Evolutionary conservation across 1,140 invertebrate species (phyloP).

Genomic region (Neoseiulus cucumeris): DNA sequence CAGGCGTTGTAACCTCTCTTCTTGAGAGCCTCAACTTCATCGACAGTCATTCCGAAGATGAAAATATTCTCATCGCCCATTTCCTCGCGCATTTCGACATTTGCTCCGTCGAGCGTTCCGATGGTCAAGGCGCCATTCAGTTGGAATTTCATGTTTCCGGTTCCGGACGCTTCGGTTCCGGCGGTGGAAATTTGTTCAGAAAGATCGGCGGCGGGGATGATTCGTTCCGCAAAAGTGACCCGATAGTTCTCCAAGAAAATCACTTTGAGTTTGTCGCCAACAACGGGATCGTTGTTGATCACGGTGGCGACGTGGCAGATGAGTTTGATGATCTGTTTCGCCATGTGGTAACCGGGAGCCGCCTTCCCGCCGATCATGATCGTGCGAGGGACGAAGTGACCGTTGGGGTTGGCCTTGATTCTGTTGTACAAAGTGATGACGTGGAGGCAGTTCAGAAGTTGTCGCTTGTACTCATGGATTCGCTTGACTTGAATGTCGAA

Average conservation of each 20-base stretch:
- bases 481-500: constrained; percentile 93
- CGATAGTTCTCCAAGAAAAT: constrained; percentile 95
- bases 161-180: constrained; percentile 94
- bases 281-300: constrained; percentile 91
- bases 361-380: constrained; percentile 94
- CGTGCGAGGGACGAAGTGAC: constrained; percentile 62
- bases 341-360: constrained; percentile 87
- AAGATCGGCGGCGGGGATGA: constrained; percentile 94
- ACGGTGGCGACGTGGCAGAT: constrained; percentile 75
- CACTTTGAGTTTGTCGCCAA: constrained; percentile 84
- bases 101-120: constrained; percentile 95
- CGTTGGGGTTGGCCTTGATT: constrained; percentile 76
- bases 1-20: constrained; percentile 71
- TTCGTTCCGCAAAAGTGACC: constrained; percentile 90
- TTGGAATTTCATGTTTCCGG: constrained; percentile 79
- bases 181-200: constrained; percentile 88
- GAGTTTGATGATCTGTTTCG: constrained; percentile 95
- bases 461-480: constrained; percentile 97
- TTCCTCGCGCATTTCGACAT: constrained; percentile 98
- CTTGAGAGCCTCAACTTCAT: constrained; percentile 65
- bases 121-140: constrained; percentile 94
- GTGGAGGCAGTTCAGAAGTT: constrained; percentile 84
- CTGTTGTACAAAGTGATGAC: constrained; percentile 94
- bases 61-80: constrained; percentile 97
- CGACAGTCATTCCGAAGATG: constrained; percentile 93